Evolutionary conservation across 2,113 vertebrate species (phyloP).

Genomic region (Chionodraco myersi): DNA sequence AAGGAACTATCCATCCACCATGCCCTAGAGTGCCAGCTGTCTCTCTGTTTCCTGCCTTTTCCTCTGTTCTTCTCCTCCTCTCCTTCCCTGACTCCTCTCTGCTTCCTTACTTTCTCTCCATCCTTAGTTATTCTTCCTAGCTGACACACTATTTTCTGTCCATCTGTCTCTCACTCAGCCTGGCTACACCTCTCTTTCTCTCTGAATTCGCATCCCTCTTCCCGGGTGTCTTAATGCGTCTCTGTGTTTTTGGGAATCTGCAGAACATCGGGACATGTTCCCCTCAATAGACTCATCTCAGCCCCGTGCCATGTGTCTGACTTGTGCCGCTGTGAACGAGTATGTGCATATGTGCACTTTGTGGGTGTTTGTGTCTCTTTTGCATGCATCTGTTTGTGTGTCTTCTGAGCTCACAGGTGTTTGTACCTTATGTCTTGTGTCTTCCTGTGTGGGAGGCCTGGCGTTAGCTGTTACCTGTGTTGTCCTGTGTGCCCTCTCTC

Average conservation of each 20-base stretch:
- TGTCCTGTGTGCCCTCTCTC: slow-evolving; percentile 66
- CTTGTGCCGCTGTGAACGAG: slow-evolving; percentile 14
- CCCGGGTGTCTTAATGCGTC: slow-evolving; percentile 62
- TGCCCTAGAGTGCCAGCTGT: slow-evolving; percentile 86
- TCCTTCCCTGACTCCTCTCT: slow-evolving; percentile 48
- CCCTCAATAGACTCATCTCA: slow-evolving; percentile 65
- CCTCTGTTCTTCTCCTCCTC: slow-evolving; percentile 62
- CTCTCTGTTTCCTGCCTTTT: slow-evolving; percentile 81
- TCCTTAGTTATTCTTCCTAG: slow-evolving; percentile 62
- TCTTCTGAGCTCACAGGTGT: slow-evolving; percentile 64
- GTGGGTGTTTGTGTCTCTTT: slow-evolving; percentile 43
- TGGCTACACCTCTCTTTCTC: slow-evolving; percentile 47
- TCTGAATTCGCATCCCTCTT: slow-evolving; percentile 49
- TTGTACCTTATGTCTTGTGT: slow-evolving; percentile 64
- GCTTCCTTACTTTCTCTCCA: slow-evolving; percentile 53
- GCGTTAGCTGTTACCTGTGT: slow-evolving; percentile 66
- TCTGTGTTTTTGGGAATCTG: slow-evolving; percentile 63
- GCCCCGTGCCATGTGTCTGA: slow-evolving; percentile 50
- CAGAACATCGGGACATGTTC: slow-evolving; percentile 58
- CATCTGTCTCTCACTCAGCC: slow-evolving; percentile 65
- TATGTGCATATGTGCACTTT: slow-evolving; percentile 31
- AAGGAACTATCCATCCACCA: slow-evolving; percentile 86
- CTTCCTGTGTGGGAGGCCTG: slow-evolving; percentile 70
- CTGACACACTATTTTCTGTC: slow-evolving; percentile 72
- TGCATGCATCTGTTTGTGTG: slow-evolving; percentile 52